Evolutionary conservation across 2,888 invertebrate species (phyloP), one percentile per base, ranked within the genome.

Genomic region (Nomada lathburiana): DNA sequence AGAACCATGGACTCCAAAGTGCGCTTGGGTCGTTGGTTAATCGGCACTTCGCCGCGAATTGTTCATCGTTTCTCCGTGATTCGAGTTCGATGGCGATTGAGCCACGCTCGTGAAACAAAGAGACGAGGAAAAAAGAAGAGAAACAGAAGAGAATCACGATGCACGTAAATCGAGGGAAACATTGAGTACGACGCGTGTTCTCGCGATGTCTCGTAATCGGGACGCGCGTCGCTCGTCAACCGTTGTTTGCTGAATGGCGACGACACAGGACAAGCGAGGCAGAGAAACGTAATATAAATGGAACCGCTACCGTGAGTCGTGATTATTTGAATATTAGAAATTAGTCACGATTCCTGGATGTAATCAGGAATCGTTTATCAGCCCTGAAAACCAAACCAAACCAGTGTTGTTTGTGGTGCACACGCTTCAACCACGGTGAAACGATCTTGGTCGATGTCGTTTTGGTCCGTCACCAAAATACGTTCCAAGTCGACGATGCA

Each of bases 121-220:
- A 36, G 7, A 36, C n/a, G n/a, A 9, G 13, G 16, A 11, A 9
- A 26, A 29, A n/a, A 4, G 26, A 1, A 1, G 1, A 13, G 26
- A 1, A 23, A 50, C 4, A 0, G 20, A 0, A 7, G 29, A 29
- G 47, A 47, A 2, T 4, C 20, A 16, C n/a, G 18, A 18, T 7
- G n/a, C 7, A n/a, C 50, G 62, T 16, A 18, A 0, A n/a, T 42
- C 36, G 13, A 26, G 47, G 50, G 20, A 44, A 20, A 68, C 42
- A 20, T 47, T 63, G 81, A 73, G 55, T 76, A 20, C 50, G 69
- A 64, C 44, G 78, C 77, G 83, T 71, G 74, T 69, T 55, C 78
- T 63, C 42, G 67, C 78, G 82, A 75, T 83, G 83, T 83, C 83
- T 72, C 67, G 71, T 82, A 26, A 78, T 82, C 83, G 83, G 73